phyloP scores from a whole-genome alignment of 2,888 invertebrate species.

The Brassicogethes aeneus region DNA sequence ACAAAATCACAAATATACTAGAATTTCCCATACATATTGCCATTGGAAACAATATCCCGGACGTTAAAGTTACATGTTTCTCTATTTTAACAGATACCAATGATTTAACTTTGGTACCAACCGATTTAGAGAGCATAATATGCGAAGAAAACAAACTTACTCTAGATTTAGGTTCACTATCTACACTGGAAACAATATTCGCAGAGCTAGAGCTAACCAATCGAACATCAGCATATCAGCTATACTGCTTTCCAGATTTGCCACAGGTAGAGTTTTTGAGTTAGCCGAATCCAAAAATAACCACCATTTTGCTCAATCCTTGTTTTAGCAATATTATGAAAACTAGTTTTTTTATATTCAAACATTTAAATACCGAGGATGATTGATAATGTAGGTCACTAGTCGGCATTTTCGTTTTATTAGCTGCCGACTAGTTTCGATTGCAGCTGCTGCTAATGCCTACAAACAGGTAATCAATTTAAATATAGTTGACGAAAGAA shows the following conservation, averaged over 20 bases:
- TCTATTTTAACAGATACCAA: not conserved
- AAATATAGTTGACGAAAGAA: too few species aligned
- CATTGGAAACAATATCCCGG: not conserved
- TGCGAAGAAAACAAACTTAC: not conserved
- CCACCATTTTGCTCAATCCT: too few species aligned
- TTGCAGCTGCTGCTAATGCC: too few species aligned
- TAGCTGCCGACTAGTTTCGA: too few species aligned
- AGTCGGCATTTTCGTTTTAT: too few species aligned
- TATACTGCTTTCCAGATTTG: conserved; percentile 20
- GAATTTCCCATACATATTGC: not conserved
- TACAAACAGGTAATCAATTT: too few species aligned
- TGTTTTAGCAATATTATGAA: too few species aligned
- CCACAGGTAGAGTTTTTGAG: conserved; percentile 22
- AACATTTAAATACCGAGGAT: too few species aligned
- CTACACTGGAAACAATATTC: conserved; percentile 17
- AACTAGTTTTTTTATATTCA: too few species aligned
- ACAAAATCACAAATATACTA: not conserved
- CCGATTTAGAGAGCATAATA: not conserved
- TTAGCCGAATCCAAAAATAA: too few species aligned
- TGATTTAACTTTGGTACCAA: not conserved
- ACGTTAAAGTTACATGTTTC: not conserved
- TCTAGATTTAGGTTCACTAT: conserved; percentile 20
- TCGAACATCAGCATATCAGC: conserved; percentile 14
- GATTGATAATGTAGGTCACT: too few species aligned
- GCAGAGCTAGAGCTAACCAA: conserved; percentile 17